Percentiles rank a stretch among this genome's conserved stretches.
These are phyloP conservation scores for Tympanuchus pallidicinctus DNA, from an alignment of 2,113 vertebrate genomes.

Conservation along the genomic window DNA sequence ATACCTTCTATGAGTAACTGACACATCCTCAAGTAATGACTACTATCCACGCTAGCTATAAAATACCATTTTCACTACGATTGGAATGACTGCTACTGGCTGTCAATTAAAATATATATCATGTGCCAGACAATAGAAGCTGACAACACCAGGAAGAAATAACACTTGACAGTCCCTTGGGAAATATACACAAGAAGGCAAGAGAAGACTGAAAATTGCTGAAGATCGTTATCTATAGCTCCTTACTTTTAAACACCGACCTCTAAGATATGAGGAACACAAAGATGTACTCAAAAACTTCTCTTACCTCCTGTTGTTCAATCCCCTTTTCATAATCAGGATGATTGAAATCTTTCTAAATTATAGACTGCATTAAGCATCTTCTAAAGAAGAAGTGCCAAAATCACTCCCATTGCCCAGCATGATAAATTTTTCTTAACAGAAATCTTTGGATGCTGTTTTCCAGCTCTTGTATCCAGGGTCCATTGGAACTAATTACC, in stretches of 20 bases:
- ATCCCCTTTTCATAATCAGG: background rate
- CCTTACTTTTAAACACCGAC: slow-evolving; percentile 45
- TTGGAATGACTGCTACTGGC: slow-evolving; percentile 40
- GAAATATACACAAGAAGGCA: slow-evolving; percentile 26
- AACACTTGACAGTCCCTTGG: slow-evolving; percentile 42
- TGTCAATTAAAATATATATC: slow-evolving; percentile 67
- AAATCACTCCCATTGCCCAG: background rate
- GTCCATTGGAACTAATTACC: background rate
- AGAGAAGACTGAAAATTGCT: slow-evolving; percentile 38
- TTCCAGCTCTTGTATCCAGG: background rate
- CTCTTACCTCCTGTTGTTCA: background rate
- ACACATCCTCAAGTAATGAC: slow-evolving; percentile 15
- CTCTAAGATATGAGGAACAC: slow-evolving; percentile 20
- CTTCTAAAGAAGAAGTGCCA: background rate
- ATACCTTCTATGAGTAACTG: slow-evolving; percentile 14
- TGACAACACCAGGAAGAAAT: slow-evolving; percentile 35
- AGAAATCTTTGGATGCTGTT: background rate
- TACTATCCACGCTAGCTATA: slow-evolving; percentile 29
- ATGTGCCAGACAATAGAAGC: slow-evolving; percentile 37
- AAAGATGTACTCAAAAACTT: background rate
- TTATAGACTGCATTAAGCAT: background rate
- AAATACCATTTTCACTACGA: slow-evolving; percentile 28
- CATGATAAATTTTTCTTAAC: background rate
- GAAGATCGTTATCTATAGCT: slow-evolving; percentile 26
- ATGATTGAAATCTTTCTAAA: background rate